Percentiles rank a stretch among this genome's conserved stretches.
phyloP scores from a whole-genome alignment of 1,140 invertebrate genomes.

The Elysia chlorotica region DNA sequence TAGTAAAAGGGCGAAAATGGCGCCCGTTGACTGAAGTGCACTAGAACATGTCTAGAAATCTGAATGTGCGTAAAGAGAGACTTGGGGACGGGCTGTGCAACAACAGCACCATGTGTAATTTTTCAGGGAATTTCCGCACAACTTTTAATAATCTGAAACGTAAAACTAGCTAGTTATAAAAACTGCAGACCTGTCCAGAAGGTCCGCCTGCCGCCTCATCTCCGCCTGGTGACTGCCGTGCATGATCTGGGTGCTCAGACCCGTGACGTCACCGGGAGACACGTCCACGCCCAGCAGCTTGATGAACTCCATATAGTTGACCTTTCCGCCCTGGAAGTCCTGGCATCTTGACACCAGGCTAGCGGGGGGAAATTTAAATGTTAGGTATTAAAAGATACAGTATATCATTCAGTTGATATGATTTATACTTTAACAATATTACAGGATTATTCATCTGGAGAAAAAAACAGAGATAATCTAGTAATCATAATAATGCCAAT shows the following conservation, averaged over 20 bases:
- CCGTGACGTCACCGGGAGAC: constrained; percentile 49
- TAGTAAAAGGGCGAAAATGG: too few relatives aligned
- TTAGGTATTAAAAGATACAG: too few relatives aligned
- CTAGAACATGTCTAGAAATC: too few relatives aligned
- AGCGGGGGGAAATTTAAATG: too few relatives aligned
- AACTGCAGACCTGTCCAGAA: constrained; percentile 36
- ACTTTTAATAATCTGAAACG: not conserved
- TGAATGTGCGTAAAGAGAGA: too few relatives aligned
- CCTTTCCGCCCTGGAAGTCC: constrained; percentile 35
- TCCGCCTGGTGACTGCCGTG: constrained; percentile 44
- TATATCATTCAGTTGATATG: too few relatives aligned
- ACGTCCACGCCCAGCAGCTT: constrained; percentile 51
- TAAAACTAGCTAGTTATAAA: not conserved
- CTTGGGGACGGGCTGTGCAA: too few relatives aligned
- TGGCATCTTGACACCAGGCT: constrained; percentile 43
- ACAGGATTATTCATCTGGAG: too few relatives aligned
- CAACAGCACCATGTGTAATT: too few relatives aligned
- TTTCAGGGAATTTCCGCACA: too few relatives aligned
- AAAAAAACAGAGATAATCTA: not conserved
- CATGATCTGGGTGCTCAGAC: constrained; percentile 53
- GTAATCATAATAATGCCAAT: not conserved
- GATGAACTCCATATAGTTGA: constrained; percentile 57
- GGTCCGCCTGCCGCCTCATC: constrained; percentile 34
- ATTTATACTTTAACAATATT: too few relatives aligned
- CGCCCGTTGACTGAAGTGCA: too few relatives aligned